Evolutionary conservation across 2,113 vertebrate species (phyloP).

Genomic region (Petrocephalus zakoni): DNA sequence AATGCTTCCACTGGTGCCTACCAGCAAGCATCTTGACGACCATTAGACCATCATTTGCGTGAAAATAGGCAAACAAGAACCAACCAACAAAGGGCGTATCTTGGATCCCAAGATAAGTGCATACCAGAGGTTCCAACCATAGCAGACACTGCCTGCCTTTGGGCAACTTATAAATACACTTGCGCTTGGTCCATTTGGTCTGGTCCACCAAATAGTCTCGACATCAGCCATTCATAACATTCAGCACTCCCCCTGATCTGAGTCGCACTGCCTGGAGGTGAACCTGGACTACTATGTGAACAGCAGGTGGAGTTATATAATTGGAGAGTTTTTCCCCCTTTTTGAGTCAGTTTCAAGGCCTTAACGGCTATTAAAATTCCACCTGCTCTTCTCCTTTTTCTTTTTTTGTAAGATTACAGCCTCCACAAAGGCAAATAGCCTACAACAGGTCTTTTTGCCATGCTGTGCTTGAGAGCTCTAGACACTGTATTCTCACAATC

Average conservation of each 20-base stretch:
- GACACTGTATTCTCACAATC: not conserved
- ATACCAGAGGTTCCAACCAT: not conserved
- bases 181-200: not conserved
- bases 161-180: not conserved
- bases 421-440: not conserved
- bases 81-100: not conserved
- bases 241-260: not conserved
- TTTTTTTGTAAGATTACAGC: not conserved
- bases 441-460: not conserved
- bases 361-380: not conserved
- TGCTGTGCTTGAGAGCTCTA: not conserved
- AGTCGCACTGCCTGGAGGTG: not conserved
- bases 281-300: not conserved
- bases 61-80: too few species aligned
- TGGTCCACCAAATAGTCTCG: not conserved
- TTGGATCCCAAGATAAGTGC: not conserved
- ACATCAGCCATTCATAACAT: not conserved
- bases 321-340: not conserved
- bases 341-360: not conserved
- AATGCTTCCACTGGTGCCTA: too few species aligned
- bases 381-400: not conserved
- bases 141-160: not conserved
- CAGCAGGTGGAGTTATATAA: not conserved
- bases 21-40: too few species aligned
- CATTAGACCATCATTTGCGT: too few species aligned